Base-by-base conservation (phyloP, 53 echinoderm and acorn worm genomes). In the Arbacia lixula region DNA sequence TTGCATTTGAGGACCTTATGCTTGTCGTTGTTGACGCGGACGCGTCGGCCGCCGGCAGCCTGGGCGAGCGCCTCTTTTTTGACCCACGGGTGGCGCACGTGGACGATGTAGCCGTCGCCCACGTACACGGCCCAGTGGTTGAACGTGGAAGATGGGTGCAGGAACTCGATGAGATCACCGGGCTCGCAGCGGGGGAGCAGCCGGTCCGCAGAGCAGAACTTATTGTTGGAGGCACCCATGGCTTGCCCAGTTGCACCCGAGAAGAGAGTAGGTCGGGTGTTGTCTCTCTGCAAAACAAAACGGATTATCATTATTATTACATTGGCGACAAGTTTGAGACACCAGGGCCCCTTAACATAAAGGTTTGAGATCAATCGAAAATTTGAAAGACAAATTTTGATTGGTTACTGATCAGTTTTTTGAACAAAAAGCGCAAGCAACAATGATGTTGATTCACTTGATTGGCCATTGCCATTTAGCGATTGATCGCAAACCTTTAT, bases 41-140 rank as follows among this genome's bases (percentile, higher is more conserved):
- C 89, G 0, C 88, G 92, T 36, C 69, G 65, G 17, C 83, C 65
- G 26, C 83, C 88, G 24, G 88, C 94, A 12, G 92, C 99, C 38
- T 65, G 84, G 17, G 84, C 66, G 6, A 99, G 57, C 10, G 76
- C 86, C 83, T 99, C 99, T 50, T 89, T 90, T 69, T 86, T 90
- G 2, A 92, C 87, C 90, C 94, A 94, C 16, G 94, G 94, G 67
- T 92, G 92, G 26, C 92, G 90, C 9, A 99, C 94, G 78, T 99
- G 99, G 32, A 99, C 87, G 73, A 99, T 86, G 52, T 90, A 83
- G 40, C 90, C 99, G 22, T 90, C 92, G 46, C 99, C 99, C 72
- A 95, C 77, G 79, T 99, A 99, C 3, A 99, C 94, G 36, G 87
- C 99, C 99, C 99, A 99, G 76, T 99, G 99, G 66, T 99, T 99